phyloP scores from a whole-genome alignment of 2,113 vertebrate genomes.

The Pseudorasbora parva region DNA sequence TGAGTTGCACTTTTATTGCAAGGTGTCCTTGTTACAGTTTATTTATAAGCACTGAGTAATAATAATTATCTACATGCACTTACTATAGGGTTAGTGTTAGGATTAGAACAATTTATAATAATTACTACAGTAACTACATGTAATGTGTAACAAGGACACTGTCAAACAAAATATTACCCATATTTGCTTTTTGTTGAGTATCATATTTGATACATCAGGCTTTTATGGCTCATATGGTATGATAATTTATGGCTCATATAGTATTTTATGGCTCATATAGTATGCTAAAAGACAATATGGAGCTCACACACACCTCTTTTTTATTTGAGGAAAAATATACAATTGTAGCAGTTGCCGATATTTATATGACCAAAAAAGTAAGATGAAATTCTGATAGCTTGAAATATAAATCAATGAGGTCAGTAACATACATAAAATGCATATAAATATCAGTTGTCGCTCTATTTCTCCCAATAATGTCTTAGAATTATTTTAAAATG shows the following conservation, averaged over 20 bases:
- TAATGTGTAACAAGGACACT: too few relatives aligned
- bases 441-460: neutral
- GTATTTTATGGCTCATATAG: neutral
- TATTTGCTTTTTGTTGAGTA: neutral
- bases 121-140: too few relatives aligned
- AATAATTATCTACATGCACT: too few relatives aligned
- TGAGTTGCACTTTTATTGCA: neutral
- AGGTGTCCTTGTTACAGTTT: too few relatives aligned
- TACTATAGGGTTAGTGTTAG: too few relatives aligned
- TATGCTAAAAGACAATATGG: neutral
- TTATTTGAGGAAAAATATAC: too few relatives aligned
- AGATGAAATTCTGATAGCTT: neutral
- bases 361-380: neutral
- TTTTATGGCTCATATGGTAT: neutral
- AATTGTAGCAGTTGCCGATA: too few relatives aligned
- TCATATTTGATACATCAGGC: neutral
- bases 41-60: too few relatives aligned
- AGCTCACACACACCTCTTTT: too few relatives aligned
- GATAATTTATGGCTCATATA: neutral
- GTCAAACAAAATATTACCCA: too few relatives aligned
- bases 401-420: neutral
- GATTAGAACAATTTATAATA: too few relatives aligned
- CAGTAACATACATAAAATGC: neutral
- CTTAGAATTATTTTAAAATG: neutral
- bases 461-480: neutral